Conservation (phyloP, 1,140 invertebrate genomes). For the Ostrea denselamellosa region DNA sequence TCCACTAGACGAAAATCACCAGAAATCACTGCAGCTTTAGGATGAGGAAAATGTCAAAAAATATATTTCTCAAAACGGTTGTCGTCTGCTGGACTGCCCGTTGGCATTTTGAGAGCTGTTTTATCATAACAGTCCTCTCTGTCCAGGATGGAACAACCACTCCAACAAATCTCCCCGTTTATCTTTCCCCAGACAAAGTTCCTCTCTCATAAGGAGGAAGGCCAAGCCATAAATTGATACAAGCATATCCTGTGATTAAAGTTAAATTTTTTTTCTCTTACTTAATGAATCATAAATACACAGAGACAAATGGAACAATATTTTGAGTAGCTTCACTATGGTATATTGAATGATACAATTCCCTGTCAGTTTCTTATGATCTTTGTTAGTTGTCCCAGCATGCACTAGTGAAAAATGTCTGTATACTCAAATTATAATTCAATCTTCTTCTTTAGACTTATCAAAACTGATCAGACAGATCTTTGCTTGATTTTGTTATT, state of each 20-base stretch:
- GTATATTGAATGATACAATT: too few species aligned
- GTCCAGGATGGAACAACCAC: neutral
- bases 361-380: too few species aligned
- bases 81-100: neutral
- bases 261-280: neutral
- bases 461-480: neutral
- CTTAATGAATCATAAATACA: neutral
- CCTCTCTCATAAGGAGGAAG: slow-evolving; percentile 6
- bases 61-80: slow-evolving; percentile 1
- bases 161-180: slow-evolving; percentile 3
- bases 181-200: slow-evolving; percentile 11
- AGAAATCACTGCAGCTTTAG: neutral
- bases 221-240: slow-evolving; percentile 1
- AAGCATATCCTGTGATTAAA: neutral
- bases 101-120: neutral
- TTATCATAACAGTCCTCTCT: slow-evolving; percentile 15
- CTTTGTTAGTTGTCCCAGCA: neutral
- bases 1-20: neutral
- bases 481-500: neutral
- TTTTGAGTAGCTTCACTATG: too few species aligned
- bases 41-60: neutral
- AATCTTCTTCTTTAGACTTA: neutral
- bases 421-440: neutral
- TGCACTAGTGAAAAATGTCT: neutral
- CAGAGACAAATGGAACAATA: neutral